phyloP scores from a whole-genome alignment of 2,888 invertebrate genomes.

The Agonum fuliginosum region DNA sequence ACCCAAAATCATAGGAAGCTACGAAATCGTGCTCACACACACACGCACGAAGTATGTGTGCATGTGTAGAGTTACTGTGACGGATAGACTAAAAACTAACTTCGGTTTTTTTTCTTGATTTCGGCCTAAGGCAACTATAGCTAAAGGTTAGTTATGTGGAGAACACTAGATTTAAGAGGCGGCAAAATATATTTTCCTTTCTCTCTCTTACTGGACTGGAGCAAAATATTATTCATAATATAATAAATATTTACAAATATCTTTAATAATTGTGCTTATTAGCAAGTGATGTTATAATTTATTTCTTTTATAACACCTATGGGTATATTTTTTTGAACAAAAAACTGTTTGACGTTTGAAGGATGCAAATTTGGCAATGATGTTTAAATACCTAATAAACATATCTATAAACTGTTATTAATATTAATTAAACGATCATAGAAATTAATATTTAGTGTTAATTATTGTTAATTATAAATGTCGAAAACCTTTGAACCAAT shows the following conservation, averaged over 20 bases:
- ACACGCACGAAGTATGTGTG: slow-evolving; percentile 3
- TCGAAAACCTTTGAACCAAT: slow-evolving; percentile 21
- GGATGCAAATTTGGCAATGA: neutral
- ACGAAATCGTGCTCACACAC: slow-evolving; percentile 17
- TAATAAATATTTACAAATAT: too few species aligned
- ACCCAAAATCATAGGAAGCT: slow-evolving; percentile 41
- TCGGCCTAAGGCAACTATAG: slow-evolving; percentile 48
- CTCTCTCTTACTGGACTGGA: slow-evolving; percentile 19
- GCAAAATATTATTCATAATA: too few species aligned
- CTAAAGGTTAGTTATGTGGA: slow-evolving; percentile 47
- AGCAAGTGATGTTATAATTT: too few species aligned
- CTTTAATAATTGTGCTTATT: too few species aligned
- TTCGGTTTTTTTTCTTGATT: slow-evolving; percentile 39
- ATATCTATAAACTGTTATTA: neutral
- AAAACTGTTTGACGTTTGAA: neutral
- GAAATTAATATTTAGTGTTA: slow-evolving; percentile 1
- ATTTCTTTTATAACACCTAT: too few species aligned
- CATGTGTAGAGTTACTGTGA: slow-evolving; percentile 36
- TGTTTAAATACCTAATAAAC: neutral
- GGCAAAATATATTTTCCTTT: slow-evolving; percentile 22
- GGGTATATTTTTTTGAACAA: too few species aligned
- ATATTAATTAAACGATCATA: neutral
- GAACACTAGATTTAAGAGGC: slow-evolving; percentile 15
- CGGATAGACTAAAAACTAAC: slow-evolving; percentile 52
- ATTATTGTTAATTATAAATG: slow-evolving; percentile 12